These are phyloP conservation scores for Hipposideros armiger DNA, from an alignment of 2,113 vertebrate species.

Conservation along the genomic window DNA sequence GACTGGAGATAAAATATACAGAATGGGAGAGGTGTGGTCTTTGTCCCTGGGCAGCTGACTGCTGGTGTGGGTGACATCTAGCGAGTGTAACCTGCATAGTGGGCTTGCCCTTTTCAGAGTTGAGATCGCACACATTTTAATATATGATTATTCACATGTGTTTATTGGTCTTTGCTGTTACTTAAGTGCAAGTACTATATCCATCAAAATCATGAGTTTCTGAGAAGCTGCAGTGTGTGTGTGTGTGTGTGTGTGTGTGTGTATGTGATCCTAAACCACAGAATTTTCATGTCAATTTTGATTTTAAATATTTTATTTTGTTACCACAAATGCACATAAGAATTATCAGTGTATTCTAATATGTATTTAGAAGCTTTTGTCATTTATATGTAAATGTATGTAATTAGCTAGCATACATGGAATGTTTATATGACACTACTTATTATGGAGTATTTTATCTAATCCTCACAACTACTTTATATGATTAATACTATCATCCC, in stretches of 20 bases:
- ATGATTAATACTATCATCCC: not conserved
- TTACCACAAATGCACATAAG: not conserved
- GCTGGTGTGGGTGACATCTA: not conserved
- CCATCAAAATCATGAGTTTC: not conserved
- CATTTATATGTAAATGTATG: not conserved
- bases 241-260: not conserved
- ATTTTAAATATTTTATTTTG: constrained; percentile 2
- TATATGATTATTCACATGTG: not conserved
- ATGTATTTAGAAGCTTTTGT: not conserved
- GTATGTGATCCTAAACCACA: not conserved
- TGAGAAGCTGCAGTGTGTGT: not conserved
- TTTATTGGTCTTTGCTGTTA: not conserved
- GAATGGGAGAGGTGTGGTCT: not conserved
- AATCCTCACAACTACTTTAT: not conserved
- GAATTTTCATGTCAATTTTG: not conserved
- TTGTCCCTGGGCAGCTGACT: not conserved
- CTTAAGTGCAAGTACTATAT: not conserved
- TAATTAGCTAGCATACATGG: not conserved
- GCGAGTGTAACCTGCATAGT: not conserved
- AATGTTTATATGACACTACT: not conserved
- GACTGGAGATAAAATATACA: not conserved
- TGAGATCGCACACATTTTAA: not conserved
- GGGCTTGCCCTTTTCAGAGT: not conserved
- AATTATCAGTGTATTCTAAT: not conserved
- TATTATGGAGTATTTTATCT: not conserved